A percentile compares a stretch with the other conserved stretches of the same genome.
Conservation (phyloP, 2,113 vertebrate genomes). For the Trachemys scripta region DNA sequence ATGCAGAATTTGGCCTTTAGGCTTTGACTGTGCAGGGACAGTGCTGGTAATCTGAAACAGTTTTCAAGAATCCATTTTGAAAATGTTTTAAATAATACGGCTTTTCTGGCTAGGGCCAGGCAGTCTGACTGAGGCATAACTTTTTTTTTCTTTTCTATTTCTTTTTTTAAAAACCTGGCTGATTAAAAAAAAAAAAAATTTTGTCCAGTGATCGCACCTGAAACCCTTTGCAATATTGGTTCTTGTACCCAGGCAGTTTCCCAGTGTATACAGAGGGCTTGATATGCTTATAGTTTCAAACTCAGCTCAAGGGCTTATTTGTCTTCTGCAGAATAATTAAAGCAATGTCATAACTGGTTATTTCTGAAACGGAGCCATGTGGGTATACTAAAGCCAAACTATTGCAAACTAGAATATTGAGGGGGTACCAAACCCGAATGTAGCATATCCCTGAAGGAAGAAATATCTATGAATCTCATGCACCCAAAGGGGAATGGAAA, state of each 20-base stretch:
- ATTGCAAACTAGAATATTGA: neutral
- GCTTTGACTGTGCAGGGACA: neutral
- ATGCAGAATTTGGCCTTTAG: slow-evolving; percentile 8
- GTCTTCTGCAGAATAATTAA: neutral
- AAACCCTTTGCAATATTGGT: fast-evolving
- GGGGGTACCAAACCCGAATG: neutral
- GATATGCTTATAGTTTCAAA: fast-evolving
- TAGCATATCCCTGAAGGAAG: neutral
- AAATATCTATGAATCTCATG: neutral
- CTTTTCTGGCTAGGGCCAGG: neutral
- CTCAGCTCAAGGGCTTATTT: fast-evolving
- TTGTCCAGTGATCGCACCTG: neutral
- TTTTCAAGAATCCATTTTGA: neutral
- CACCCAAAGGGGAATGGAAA: neutral
- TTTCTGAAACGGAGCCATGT: neutral
- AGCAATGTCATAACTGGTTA: fast-evolving
- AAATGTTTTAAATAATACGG: neutral
- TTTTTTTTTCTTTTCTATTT: neutral
- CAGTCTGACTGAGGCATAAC: fast-evolving
- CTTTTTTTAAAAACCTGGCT: neutral
- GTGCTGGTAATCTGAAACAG: neutral
- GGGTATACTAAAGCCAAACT: neutral
- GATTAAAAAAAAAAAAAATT: neutral
- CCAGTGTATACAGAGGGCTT: neutral
- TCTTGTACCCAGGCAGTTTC: fast-evolving